Percentiles rank a stretch among this genome's conserved stretches.
These are phyloP conservation scores for Sclerodermus sp. DNA, from an alignment of 2,888 invertebrate genomes.

Conservation along the genomic window DNA sequence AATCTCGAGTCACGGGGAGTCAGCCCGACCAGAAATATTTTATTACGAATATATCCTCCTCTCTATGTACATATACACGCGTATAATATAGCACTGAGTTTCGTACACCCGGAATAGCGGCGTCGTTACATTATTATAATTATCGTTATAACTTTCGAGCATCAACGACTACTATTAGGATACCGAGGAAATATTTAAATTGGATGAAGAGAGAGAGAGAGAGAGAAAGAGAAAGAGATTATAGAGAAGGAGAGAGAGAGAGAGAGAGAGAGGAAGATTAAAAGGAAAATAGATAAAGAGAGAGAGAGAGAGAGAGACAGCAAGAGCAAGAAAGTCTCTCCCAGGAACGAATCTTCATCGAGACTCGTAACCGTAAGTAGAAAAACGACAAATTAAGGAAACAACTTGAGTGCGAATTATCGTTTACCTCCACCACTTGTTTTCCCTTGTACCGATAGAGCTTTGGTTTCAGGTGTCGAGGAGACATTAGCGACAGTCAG, in stretches of 20 bases:
- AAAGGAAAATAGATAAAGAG: too few species aligned
- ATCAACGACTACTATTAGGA: background rate
- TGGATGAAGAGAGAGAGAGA: too few species aligned
- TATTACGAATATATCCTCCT: constrained; percentile 27
- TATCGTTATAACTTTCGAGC: background rate
- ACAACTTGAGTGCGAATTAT: too few species aligned
- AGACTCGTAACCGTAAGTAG: constrained; percentile 21
- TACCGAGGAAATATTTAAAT: background rate
- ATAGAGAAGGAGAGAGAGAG: too few species aligned
- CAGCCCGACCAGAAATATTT: constrained; percentile 31
- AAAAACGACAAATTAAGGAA: too few species aligned
- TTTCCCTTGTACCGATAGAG: too few species aligned
- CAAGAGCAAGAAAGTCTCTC: too few species aligned
- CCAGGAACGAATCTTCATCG: constrained; percentile 7
- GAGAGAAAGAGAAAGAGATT: too few species aligned
- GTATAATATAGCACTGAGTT: constrained; percentile 2
- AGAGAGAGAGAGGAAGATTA: too few species aligned
- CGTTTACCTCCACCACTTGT: too few species aligned
- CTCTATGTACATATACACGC: constrained; percentile 16
- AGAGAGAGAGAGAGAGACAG: too few species aligned
- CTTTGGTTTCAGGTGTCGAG: too few species aligned
- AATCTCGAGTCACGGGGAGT: background rate
- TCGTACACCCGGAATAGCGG: constrained; percentile 21
- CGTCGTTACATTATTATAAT: background rate
- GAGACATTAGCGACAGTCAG: constrained; percentile 39